These are phyloP conservation scores for Trypoxylon attenuatum DNA, from an alignment of 2,888 invertebrate genomes.

Conservation along the genomic window DNA sequence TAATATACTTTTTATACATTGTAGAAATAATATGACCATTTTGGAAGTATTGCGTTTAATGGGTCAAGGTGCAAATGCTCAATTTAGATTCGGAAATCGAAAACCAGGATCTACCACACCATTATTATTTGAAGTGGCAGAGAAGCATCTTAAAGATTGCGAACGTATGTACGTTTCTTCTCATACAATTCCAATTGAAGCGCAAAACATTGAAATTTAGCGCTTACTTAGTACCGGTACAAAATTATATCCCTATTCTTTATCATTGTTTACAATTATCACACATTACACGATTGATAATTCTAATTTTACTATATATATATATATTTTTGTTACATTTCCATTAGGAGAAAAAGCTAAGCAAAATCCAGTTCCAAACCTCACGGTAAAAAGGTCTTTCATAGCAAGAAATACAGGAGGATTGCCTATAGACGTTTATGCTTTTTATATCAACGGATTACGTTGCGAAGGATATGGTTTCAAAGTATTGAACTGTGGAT, in stretches of 20 bases:
- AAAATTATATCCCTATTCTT: constrained; percentile 6
- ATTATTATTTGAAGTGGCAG: constrained; percentile 87
- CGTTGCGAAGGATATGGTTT: constrained; percentile 88
- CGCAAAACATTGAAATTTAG: no score
- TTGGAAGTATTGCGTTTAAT: constrained; percentile 89
- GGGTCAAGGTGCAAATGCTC: constrained; percentile 90
- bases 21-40: constrained; percentile 94
- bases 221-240: no score
- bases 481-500: constrained; percentile 83
- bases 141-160: constrained; percentile 79
- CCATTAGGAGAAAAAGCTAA: constrained; percentile 54
- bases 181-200: constrained; percentile 1
- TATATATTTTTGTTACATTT: not conserved
- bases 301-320: not conserved
- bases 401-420: constrained; percentile 93
- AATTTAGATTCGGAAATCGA: constrained; percentile 92
- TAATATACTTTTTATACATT: constrained; percentile 31
- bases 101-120: constrained; percentile 85
- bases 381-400: constrained; percentile 88
- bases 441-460: constrained; percentile 80
- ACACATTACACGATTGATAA: not conserved
- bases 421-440: constrained; percentile 85
- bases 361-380: constrained; percentile 77
- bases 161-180: constrained; percentile 75
- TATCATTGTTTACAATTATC: not conserved